A percentile compares a stretch with the other conserved stretches of the same genome.
Conservation (phyloP, 2,113 vertebrate species). For the Centropus unirufus region DNA sequence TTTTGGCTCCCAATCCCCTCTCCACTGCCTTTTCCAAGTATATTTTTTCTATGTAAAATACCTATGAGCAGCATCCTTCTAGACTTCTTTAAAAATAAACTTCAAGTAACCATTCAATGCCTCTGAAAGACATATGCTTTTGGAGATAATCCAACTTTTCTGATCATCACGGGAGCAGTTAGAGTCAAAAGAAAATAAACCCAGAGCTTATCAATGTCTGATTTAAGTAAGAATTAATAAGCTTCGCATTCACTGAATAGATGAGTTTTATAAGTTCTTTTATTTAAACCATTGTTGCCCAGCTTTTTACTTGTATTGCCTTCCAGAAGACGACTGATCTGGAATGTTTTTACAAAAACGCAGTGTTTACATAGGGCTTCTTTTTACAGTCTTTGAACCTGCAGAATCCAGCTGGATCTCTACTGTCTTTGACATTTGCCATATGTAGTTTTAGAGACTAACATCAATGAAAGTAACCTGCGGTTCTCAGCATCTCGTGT, state of each 20-base stretch:
- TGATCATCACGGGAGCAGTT: not conserved
- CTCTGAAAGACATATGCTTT: not conserved
- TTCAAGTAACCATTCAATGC: not conserved
- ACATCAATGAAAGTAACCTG: not conserved
- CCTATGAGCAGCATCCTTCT: not conserved
- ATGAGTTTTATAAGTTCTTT: not conserved
- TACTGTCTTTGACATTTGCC: not conserved
- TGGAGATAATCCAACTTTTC: not conserved
- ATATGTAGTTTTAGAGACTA: not conserved
- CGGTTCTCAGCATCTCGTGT: not conserved
- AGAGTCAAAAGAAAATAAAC: not conserved
- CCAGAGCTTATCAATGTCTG: not conserved
- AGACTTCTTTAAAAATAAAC: not conserved
- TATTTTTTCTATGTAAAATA: not conserved
- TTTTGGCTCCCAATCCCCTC: not conserved
- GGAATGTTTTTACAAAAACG: not conserved
- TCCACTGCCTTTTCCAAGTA: not conserved
- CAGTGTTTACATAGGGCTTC: constrained; percentile 4
- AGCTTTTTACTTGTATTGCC: not conserved
- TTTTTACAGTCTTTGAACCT: not conserved
- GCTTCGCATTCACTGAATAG: not conserved
- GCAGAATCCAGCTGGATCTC: not conserved
- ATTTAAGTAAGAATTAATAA: not conserved
- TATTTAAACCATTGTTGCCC: not conserved
- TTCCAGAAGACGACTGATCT: not conserved